Evolutionary conservation across 2,888 invertebrate species (phyloP).

Genomic region (Drosophila pseudotakahashii): DNA sequence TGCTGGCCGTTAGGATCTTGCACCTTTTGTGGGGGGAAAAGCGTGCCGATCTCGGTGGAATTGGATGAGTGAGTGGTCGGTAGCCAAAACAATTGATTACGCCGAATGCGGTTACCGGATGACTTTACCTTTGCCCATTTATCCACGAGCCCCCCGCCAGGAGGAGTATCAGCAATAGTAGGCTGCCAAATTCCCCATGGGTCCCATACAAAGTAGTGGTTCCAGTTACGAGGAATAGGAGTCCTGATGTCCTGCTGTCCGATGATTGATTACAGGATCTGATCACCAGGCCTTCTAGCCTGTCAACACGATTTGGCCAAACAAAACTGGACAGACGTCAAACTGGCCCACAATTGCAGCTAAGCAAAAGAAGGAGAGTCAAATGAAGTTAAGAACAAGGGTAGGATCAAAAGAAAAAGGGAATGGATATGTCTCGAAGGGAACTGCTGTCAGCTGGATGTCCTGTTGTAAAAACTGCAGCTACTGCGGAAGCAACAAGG

Average conservation of each 20-base stretch:
- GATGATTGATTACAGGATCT: conserved; percentile 80
- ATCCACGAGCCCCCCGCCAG: conserved; percentile 36
- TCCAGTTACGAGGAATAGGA: conserved; percentile 62
- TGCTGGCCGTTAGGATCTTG: conserved; percentile 69
- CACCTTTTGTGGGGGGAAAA: conserved; percentile 34
- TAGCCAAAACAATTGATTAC: conserved; percentile 76
- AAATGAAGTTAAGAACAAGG: conserved; percentile 17
- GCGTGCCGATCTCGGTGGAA: conserved; percentile 66
- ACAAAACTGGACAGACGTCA: conserved; percentile 66
- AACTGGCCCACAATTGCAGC: conserved; percentile 78
- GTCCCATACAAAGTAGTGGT: conserved; percentile 54
- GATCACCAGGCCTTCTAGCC: conserved; percentile 48
- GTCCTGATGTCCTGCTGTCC: conserved; percentile 19
- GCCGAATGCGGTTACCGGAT: conserved; percentile 77
- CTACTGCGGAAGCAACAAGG: conserved; percentile 74
- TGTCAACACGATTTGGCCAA: conserved; percentile 82
- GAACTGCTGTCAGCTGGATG: conserved; percentile 70
- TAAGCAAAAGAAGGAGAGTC: conserved; percentile 19
- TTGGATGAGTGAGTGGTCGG: conserved; percentile 45
- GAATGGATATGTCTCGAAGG: conserved; percentile 18
- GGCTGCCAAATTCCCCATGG: conserved; percentile 66
- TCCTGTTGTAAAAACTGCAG: conserved; percentile 42
- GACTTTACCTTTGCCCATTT: conserved; percentile 29
- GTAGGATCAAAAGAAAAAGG: conserved; percentile 21
- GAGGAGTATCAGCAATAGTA: conserved; percentile 5